Evolutionary conservation across 2,113 vertebrate species (phyloP).

Genomic region (Pygoscelis adeliae): DNA sequence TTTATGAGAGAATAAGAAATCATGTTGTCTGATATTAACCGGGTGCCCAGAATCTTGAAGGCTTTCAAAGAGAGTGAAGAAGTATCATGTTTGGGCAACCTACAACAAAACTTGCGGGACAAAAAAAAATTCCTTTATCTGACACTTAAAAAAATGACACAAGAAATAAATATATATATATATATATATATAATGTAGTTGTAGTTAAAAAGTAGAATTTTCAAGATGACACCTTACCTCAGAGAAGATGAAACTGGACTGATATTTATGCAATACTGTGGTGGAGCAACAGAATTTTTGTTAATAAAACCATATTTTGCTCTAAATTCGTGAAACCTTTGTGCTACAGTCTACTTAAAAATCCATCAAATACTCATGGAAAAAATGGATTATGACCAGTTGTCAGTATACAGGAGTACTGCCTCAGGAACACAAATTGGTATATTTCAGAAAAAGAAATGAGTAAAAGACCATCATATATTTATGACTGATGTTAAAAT

Average conservation of each 20-base stretch:
- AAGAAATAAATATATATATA: neutral
- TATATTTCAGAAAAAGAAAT: neutral
- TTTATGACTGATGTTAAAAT: neutral
- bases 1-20: constrained; percentile 27
- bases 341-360: neutral
- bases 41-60: neutral
- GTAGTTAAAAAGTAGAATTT: neutral
- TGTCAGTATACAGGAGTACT: neutral
- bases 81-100: neutral
- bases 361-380: neutral
- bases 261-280: neutral
- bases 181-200: neutral
- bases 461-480: neutral
- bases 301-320: neutral
- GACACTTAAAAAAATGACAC: neutral
- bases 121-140: neutral
- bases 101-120: neutral
- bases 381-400: neutral
- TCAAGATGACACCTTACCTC: neutral
- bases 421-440: neutral
- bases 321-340: neutral
- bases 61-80: neutral
- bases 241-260: neutral
- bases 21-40: neutral
- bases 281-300: neutral